A percentile compares a stretch with the other conserved stretches of the same genome.
Evolutionary conservation across 2,888 invertebrate genomes (phyloP).

Genomic region (Ctena decussata): DNA sequence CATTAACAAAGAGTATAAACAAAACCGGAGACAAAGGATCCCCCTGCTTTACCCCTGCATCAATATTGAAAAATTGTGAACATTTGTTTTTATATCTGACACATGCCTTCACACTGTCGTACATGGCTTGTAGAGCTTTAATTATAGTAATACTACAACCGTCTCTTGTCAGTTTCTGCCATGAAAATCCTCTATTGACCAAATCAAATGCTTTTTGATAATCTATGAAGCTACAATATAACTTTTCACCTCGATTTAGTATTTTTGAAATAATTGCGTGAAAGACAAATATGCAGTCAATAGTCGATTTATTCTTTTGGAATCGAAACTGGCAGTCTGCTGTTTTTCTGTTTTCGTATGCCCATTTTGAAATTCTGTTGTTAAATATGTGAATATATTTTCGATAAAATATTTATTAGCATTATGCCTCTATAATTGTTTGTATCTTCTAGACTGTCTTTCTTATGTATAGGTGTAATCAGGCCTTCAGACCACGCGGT

Average conservation of each 20-base stretch:
- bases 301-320: neutral
- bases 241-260: neutral
- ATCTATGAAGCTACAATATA: neutral
- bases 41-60: neutral
- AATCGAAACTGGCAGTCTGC: slow-evolving; percentile 12
- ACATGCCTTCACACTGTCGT: neutral
- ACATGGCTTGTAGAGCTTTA: neutral
- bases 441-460: neutral
- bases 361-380: neutral
- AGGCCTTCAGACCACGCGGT: neutral
- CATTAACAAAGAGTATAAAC: neutral
- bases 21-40: neutral
- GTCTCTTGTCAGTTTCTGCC: neutral
- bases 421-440: neutral
- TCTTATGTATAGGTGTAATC: neutral
- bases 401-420: neutral
- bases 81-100: neutral
- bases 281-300: slow-evolving; percentile 13
- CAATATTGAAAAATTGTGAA: neutral
- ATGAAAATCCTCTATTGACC: neutral
- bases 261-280: neutral
- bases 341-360: neutral
- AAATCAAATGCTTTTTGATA: neutral
- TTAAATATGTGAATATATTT: neutral
- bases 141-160: neutral